Evolutionary conservation across 92 coral and sea anemone species (phyloP).

Genomic region (Parazoanthus swiftii): DNA sequence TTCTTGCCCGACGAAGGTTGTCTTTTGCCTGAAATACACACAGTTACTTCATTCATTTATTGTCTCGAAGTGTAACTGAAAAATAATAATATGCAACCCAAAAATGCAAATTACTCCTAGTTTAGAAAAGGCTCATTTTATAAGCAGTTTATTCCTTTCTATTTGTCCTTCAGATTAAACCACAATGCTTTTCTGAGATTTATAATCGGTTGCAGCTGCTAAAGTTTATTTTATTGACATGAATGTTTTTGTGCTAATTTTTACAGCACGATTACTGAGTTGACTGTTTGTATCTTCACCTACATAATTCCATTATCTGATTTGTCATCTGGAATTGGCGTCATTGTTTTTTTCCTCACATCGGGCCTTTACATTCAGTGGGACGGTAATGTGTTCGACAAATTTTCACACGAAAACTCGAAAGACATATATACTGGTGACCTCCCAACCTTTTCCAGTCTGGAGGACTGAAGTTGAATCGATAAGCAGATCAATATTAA

Average conservation of each 20-base stretch:
- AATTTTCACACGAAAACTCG: background rate
- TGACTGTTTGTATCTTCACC: no score
- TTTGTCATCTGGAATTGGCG: no score
- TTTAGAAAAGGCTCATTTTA: no score
- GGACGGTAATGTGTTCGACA: no score
- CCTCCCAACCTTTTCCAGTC: background rate
- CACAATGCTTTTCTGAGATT: no score
- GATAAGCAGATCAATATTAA: background rate
- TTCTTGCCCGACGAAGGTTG: background rate
- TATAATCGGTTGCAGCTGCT: background rate
- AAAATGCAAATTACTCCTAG: slow-evolving; percentile 9
- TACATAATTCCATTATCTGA: no score
- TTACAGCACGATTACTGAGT: no score
- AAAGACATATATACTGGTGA: no score
- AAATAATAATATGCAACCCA: background rate
- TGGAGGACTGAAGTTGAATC: background rate
- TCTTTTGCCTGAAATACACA: background rate
- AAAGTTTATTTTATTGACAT: background rate
- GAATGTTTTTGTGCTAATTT: background rate
- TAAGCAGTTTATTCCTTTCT: background rate
- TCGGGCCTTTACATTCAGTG: no score
- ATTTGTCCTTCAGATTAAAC: background rate
- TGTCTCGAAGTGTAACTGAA: background rate
- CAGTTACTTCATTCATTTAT: background rate
- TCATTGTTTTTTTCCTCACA: no score